Base-by-base conservation (phyloP, 2,113 vertebrate species). In the Balaeniceps rex region DNA sequence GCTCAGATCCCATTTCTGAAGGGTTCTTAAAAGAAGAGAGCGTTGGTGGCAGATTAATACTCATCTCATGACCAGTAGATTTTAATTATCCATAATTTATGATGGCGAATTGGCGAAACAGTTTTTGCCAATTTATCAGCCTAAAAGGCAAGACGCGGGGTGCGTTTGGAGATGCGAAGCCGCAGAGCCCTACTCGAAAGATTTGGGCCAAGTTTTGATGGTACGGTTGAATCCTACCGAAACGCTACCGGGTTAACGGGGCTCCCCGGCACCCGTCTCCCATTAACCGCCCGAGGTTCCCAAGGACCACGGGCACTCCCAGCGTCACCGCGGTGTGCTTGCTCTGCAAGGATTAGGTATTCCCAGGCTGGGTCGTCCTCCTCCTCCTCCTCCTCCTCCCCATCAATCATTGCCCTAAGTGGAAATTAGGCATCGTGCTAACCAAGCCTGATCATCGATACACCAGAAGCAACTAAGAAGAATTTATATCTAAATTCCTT, bases 41-140 rank as follows among this genome's bases (percentile, higher is more conserved):
- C 79, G 9, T 18, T 82, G 44, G 68, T 71, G 86, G 78, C 78
- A 96, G 97, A 97, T 96, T 71, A 97, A 91, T 70, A 80, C 87
- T 34, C 70, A 75, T 66, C 93, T 83, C 15, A 10, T 78, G 65
- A 95, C 82, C 33, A 91, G 74, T 1, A 86, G 36, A 25, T 82
- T 94, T 96, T 93, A 97, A 97, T 97, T 96, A 96, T 83, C 92
- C 65, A 31, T 95, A 91, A 97, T 96, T 93, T 72, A 89, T 79
- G 87, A 83, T 4, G 26, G 70, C 46, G n/a, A 31, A 46, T 44
- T 55, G 69, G 77, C 11, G 33, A 96, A 95, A 91, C 9, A 57
- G 40, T 22, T 87, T 80, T n/a, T 61, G n/a, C 49, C 83, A 51
- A 40, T 93, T 89, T 31, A 81, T 54, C 68, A 83, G 47, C 55